Evolutionary conservation across 2,797 vertebrate genomes (phyloP), one percentile per base, ranked within the genome.

Genomic region (Valencia hispanica): DNA sequence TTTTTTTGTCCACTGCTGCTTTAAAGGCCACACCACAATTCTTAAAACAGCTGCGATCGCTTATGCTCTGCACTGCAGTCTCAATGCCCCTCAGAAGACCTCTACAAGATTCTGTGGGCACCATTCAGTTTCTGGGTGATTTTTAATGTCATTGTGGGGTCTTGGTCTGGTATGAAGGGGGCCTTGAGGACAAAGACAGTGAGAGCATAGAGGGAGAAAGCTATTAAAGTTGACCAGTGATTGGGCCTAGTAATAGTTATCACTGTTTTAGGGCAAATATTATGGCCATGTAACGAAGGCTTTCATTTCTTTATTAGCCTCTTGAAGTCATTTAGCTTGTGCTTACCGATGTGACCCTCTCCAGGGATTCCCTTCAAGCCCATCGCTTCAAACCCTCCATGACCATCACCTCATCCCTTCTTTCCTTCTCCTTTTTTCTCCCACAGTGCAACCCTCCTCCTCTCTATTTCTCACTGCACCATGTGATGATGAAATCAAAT

Each of bases 401-500:
- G 70, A 75, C 61, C 53, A 48, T 87, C 88, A 87, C 85, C 84
- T 88, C 77, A 85, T 86, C 85, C 81, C 84, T 79, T 74, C 36
- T 20, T 75, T 69, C 75, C 74, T 50, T 70, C 20, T 63, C 71
- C 80, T 39, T 18, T 72, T 68, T 81, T 74, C 48, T 84, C 75
- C 71, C 75, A 77, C 85, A 85, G 82, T 83, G 76, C 84, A 85
- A 73, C 79, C 82, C 79, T 69, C 85, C 81, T 77, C 77, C 86
- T 71, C 81, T 81, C 71, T 75, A 57, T 88, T 87, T 87, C 87
- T 82, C 70, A 57, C 90, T 82, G 83, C 87, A 90, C 88, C 90
- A 88, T 74, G 76, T 91, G 92, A 90, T 92, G 93, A 95, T 94
- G 94, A 96, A 96, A 96, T 96, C 95, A 96, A 96, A 96, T 96